These are phyloP conservation scores for Sebastes fasciatus DNA, from an alignment of 2,113 vertebrate genomes.

Conservation along the genomic window DNA sequence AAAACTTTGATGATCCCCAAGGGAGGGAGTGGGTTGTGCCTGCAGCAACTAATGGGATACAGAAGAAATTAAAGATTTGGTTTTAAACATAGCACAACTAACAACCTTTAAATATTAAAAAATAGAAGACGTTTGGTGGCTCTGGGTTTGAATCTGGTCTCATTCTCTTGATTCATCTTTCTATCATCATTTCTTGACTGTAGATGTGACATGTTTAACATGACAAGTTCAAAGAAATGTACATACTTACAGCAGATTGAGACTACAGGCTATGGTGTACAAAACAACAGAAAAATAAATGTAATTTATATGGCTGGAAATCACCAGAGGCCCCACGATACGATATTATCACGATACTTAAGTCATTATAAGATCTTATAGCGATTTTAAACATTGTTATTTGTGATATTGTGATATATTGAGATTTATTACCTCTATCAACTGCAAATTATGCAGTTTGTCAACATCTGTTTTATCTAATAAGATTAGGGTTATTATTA, in stretches of 20 bases:
- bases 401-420: too few species aligned
- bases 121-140: not conserved
- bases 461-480: too few species aligned
- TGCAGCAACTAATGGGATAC: conserved; percentile 24
- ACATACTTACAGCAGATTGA: not conserved
- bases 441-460: too few species aligned
- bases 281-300: not conserved
- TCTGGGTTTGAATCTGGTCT: not conserved
- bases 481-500: too few species aligned
- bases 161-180: not conserved
- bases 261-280: not conserved
- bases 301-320: not conserved
- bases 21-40: not conserved
- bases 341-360: too few species aligned
- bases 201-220: not conserved
- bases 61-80: not conserved
- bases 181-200: not conserved
- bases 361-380: too few species aligned
- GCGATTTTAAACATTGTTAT: too few species aligned
- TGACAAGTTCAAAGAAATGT: too few species aligned
- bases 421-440: too few species aligned
- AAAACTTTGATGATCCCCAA: conserved; percentile 26
- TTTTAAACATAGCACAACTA: conserved; percentile 15
- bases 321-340: too few species aligned
- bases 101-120: conserved; percentile 2